phyloP scores from a whole-genome alignment of 2,888 invertebrate species.

The Hypselothyrea guttata region DNA sequence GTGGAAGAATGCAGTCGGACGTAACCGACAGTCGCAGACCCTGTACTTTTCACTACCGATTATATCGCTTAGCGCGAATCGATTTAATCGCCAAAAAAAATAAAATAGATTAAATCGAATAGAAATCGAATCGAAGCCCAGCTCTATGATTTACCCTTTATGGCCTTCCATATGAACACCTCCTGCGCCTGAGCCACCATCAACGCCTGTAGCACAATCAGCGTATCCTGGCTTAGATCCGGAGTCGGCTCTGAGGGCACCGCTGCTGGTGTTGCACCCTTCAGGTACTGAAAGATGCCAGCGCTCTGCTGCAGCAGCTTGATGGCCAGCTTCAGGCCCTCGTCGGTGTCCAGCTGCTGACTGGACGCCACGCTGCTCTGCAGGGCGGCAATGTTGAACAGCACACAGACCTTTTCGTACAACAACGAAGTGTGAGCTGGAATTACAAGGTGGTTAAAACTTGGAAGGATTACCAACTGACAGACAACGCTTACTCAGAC shows the following conservation, averaged over 20 bases:
- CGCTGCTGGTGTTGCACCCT: constrained; percentile 89
- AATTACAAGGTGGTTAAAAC: constrained; percentile 24
- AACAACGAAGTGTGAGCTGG: constrained; percentile 93
- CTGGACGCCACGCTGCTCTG: constrained; percentile 94
- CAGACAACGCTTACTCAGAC: constrained; percentile 88
- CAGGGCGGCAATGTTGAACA: constrained; percentile 97
- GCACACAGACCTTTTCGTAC: constrained; percentile 96
- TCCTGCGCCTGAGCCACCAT: constrained; percentile 99
- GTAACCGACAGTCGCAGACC: no score
- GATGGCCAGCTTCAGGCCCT: constrained; percentile 95
- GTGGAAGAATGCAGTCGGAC: no score
- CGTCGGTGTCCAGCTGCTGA: constrained; percentile 94
- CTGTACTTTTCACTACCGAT: no score
- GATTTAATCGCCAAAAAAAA: no score
- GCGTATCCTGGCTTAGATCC: constrained; percentile 95
- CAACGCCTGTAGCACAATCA: constrained; percentile 91
- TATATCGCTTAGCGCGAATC: no score
- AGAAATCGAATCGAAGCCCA: no score
- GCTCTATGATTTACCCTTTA: constrained; percentile 86
- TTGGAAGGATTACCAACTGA: not conserved
- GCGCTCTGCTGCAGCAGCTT: constrained; percentile 96
- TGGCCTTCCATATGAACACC: constrained; percentile 97
- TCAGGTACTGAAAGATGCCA: constrained; percentile 94
- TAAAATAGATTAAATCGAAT: no score
- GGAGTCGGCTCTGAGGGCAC: constrained; percentile 98